phyloP scores from a whole-genome alignment of 2,113 vertebrate species.

The Phalacrocorax brasilianus region DNA sequence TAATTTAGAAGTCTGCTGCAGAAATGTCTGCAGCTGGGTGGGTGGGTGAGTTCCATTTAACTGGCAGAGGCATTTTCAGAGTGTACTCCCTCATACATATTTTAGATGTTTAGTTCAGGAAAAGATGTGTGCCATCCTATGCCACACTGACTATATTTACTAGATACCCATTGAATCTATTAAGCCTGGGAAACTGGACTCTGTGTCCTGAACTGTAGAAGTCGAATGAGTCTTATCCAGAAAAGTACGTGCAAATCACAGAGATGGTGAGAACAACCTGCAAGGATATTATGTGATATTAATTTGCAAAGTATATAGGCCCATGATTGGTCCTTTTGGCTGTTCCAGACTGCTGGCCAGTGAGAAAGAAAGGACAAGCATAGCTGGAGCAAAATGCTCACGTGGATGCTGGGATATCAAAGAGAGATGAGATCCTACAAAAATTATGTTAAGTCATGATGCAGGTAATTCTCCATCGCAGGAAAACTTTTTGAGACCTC shows the following conservation, averaged over 20 bases:
- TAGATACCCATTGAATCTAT: background rate
- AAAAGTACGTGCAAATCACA: conserved; percentile 13
- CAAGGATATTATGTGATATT: background rate
- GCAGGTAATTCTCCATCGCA: background rate
- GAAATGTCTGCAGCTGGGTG: background rate
- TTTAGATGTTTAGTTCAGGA: background rate
- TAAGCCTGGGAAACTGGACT: background rate
- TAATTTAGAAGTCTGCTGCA: background rate
- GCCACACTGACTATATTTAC: background rate
- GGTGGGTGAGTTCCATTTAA: background rate
- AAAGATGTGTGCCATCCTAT: background rate
- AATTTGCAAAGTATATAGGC: background rate
- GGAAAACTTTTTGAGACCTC: background rate
- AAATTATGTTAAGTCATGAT: background rate
- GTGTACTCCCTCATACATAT: background rate
- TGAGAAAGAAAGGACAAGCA: background rate
- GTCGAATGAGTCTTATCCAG: background rate
- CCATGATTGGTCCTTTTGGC: background rate
- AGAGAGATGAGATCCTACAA: background rate
- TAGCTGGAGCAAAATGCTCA: background rate
- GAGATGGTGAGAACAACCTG: background rate
- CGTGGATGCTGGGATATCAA: background rate
- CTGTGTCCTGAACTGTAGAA: background rate
- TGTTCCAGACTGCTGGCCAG: background rate
- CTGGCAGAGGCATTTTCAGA: background rate